Evolutionary conservation across 2,888 invertebrate species (phyloP).

Genomic region (Pachliopta kotzebuea): DNA sequence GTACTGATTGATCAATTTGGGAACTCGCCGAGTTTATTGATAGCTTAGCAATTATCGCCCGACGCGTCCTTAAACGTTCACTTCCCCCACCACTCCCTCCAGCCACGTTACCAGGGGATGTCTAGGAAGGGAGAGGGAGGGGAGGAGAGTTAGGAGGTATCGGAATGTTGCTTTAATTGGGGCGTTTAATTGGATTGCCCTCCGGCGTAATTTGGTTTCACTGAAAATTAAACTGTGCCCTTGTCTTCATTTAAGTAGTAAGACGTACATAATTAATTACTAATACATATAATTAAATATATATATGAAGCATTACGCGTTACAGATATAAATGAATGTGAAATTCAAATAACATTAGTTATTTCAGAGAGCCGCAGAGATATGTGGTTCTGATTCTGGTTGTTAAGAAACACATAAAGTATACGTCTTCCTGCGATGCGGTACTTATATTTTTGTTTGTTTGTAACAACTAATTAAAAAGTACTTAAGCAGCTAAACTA

Average conservation of each 20-base stretch:
- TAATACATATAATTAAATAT: too few species aligned
- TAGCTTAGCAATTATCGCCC: constrained; percentile 19
- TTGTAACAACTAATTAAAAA: too few species aligned
- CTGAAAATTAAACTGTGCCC: constrained; percentile 16
- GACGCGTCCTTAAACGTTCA: constrained; percentile 3
- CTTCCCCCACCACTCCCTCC: background rate
- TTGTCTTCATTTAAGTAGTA: background rate
- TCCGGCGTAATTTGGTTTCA: constrained; percentile 18
- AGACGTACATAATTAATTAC: background rate
- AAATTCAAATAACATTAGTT: too few species aligned
- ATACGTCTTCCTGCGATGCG: too few species aligned
- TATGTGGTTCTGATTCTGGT: too few species aligned
- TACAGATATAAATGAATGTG: too few species aligned
- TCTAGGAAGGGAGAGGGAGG: background rate
- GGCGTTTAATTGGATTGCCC: constrained; percentile 16
- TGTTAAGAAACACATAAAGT: too few species aligned
- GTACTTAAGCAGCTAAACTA: too few species aligned
- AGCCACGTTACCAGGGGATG: background rate
- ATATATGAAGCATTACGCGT: too few species aligned
- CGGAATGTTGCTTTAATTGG: constrained; percentile 20
- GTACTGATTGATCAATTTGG: too few species aligned
- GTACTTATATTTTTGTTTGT: too few species aligned
- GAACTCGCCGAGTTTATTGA: background rate
- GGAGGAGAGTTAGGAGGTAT: background rate
- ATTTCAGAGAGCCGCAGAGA: too few species aligned